Conservation (phyloP, 2,888 invertebrate species). For the Syrphus vitripennis region DNA sequence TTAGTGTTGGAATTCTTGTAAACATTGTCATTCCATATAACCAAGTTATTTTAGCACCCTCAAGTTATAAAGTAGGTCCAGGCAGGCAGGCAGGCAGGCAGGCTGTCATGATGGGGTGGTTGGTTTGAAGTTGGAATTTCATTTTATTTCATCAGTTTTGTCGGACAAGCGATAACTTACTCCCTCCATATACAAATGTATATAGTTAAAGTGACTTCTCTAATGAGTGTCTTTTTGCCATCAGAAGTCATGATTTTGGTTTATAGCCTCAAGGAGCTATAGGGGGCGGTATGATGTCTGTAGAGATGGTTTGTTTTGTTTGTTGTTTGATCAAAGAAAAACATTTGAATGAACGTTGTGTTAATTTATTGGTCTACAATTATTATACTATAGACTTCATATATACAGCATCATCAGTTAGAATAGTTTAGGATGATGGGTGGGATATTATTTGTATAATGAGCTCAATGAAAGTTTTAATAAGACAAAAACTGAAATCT, state of each 20-base stretch:
- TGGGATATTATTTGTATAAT: background rate
- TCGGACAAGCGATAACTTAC: conserved; percentile 50
- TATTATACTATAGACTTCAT: background rate
- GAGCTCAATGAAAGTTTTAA: background rate
- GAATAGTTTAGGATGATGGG: background rate
- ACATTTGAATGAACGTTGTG: conserved; percentile 14
- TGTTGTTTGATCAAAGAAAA: conserved; percentile 2
- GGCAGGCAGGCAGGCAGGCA: no score
- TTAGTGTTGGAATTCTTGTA: conserved; percentile 71
- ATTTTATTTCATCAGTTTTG: conserved; percentile 62
- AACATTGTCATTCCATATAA: conserved; percentile 68
- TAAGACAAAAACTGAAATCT: background rate
- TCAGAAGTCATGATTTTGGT: conserved; percentile 47
- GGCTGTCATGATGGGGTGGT: no score
- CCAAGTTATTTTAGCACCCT: conserved; percentile 64
- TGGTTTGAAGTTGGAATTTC: conserved; percentile 44
- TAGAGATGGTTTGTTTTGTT: background rate
- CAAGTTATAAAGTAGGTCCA: background rate
- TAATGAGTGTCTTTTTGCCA: conserved; percentile 58
- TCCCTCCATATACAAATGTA: background rate
- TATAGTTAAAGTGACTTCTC: conserved; percentile 38
- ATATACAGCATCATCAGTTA: no score
- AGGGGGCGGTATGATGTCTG: background rate
- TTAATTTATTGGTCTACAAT: conserved; percentile 28
- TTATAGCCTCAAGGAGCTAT: background rate